Percentiles rank a stretch among this genome's conserved stretches.
Conservation (phyloP, 92 coral and sea anemone genomes). For the Porites cylindrica region DNA sequence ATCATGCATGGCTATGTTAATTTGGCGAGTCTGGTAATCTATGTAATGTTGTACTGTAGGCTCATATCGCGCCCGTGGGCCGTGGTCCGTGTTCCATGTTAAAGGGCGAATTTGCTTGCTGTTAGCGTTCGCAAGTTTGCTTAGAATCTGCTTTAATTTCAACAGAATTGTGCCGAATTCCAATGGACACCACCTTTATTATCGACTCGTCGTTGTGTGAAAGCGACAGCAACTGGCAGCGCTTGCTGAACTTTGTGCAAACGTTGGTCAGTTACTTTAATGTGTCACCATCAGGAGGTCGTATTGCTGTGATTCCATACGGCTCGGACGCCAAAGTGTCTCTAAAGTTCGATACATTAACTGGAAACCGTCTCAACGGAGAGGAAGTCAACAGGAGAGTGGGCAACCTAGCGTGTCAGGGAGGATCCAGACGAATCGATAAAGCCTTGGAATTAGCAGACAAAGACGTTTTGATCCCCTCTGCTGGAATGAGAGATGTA, state of each 20-base stretch:
- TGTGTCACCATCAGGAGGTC: slow-evolving; percentile 70
- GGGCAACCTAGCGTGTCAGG: slow-evolving; percentile 58
- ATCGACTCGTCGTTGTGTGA: slow-evolving; percentile 83
- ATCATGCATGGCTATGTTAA: neutral
- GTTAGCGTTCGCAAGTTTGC: too few species aligned
- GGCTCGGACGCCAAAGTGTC: slow-evolving; percentile 61
- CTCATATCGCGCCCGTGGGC: neutral
- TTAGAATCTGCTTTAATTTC: neutral
- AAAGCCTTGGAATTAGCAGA: slow-evolving; percentile 73
- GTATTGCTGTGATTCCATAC: slow-evolving; percentile 63
- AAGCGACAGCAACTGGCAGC: slow-evolving; percentile 73
- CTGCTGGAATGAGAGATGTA: slow-evolving; percentile 57
- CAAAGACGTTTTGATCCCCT: slow-evolving; percentile 75
- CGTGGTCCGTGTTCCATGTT: neutral
- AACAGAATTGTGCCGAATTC: slow-evolving; percentile 57
- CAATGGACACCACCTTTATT: slow-evolving; percentile 82
- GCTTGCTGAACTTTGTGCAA: slow-evolving; percentile 70
- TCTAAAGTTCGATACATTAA: slow-evolving; percentile 72
- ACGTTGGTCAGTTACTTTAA: slow-evolving; percentile 62
- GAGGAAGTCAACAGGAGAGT: slow-evolving; percentile 63
- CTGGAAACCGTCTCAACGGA: slow-evolving; percentile 66
- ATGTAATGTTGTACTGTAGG: neutral
- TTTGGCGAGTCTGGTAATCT: neutral
- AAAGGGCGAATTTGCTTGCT: neutral
- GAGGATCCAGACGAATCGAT: slow-evolving; percentile 78